Conservation (phyloP, 2,113 vertebrate genomes). For the Ageneiosus marmoratus region DNA sequence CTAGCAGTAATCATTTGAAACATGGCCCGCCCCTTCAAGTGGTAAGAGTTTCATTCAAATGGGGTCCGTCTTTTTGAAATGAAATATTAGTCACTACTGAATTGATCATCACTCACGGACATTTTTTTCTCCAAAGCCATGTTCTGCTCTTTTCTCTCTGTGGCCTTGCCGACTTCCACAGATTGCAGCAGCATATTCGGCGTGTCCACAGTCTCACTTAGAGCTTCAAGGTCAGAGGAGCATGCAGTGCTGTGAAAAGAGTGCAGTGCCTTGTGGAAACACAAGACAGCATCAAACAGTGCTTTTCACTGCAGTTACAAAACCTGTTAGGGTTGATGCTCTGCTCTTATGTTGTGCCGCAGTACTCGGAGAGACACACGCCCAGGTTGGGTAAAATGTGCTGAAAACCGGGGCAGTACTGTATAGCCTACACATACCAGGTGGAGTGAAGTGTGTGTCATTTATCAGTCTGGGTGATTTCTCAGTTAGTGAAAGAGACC, state of each 20-base stretch:
- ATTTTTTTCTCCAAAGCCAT: slow-evolving; percentile 58
- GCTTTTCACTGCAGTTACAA: background rate
- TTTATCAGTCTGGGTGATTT: background rate
- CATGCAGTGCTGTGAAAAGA: background rate
- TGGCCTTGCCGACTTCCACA: slow-evolving; percentile 65
- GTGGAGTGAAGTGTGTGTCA: background rate
- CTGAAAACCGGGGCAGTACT: background rate
- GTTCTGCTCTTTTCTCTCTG: slow-evolving; percentile 26
- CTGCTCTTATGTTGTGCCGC: background rate
- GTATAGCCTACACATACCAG: background rate
- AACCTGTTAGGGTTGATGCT: background rate
- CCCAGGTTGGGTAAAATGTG: background rate
- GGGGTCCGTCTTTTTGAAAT: too few species aligned
- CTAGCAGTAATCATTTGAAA: too few species aligned
- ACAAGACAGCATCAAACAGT: background rate
- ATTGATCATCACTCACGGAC: slow-evolving; percentile 36
- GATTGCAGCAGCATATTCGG: slow-evolving; percentile 7
- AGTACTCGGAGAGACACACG: background rate
- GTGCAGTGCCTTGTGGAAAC: background rate
- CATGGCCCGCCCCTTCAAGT: too few species aligned
- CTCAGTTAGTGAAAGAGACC: background rate
- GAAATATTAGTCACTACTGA: slow-evolving; percentile 2
- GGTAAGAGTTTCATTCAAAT: too few species aligned
- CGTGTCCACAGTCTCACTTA: background rate
- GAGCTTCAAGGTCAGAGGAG: slow-evolving; percentile 1